Percentiles rank a stretch among this genome's conserved stretches.
phyloP scores from a whole-genome alignment of 2,113 vertebrate species.

The Nanorana parkeri region DNA sequence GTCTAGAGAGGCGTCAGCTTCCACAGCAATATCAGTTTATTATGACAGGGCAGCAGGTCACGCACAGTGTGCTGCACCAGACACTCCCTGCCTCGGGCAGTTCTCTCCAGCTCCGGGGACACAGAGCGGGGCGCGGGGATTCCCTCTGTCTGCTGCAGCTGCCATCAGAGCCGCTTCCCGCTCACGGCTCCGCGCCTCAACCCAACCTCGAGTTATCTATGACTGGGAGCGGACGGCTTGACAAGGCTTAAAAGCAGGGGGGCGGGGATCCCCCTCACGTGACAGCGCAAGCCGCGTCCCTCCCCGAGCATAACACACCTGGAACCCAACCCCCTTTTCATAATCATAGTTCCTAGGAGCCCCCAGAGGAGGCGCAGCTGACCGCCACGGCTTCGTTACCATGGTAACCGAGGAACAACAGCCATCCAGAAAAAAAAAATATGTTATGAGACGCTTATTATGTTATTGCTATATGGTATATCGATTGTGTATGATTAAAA shows the following conservation, averaged over 20 bases:
- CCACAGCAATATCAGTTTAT: neutral
- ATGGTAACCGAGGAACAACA: too few species aligned
- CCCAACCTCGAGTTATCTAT: neutral
- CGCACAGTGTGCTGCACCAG: conserved; percentile 4
- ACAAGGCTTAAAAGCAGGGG: conserved; percentile 24
- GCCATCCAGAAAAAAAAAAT: too few species aligned
- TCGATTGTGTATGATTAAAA: too few species aligned
- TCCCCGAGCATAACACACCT: too few species aligned
- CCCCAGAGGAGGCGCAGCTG: conserved; percentile 37
- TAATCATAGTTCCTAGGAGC: conserved; percentile 1
- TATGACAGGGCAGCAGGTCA: conserved; percentile 45
- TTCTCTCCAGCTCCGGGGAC: conserved; percentile 7
- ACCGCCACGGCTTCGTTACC: neutral
- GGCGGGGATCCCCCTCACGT: conserved; percentile 8
- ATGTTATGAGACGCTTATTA: too few species aligned
- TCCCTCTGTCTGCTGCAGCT: conserved; percentile 65
- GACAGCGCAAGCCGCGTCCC: neutral
- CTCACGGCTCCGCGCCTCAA: conserved; percentile 67
- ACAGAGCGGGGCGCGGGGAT: conserved; percentile 66
- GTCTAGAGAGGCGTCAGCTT: neutral
- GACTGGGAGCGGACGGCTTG: conserved; percentile 13
- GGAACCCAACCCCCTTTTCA: too few species aligned
- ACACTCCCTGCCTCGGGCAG: too few species aligned
- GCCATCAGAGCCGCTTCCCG: conserved; percentile 72
- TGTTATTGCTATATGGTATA: too few species aligned